A percentile compares a stretch with the other conserved stretches of the same genome.
Conservation (phyloP, 2,797 vertebrate genomes). For the Salmo trutta region DNA sequence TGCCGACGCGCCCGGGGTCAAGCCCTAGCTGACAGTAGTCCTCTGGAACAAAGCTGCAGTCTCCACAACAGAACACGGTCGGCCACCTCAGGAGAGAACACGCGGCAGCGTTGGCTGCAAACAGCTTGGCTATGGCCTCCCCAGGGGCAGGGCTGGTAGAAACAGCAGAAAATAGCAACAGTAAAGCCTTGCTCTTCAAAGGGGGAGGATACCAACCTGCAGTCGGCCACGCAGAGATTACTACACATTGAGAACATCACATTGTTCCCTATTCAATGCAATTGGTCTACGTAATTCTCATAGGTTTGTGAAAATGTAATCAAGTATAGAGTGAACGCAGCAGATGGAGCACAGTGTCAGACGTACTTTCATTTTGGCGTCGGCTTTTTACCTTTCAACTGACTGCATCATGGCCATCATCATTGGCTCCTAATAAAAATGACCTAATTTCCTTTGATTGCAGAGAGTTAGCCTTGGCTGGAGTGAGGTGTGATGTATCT, state of each 20-base stretch:
- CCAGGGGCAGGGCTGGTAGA: conserved; percentile 28
- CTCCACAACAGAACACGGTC: conserved; percentile 53
- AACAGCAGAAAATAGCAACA: conserved; percentile 37
- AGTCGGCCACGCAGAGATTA: conserved; percentile 4
- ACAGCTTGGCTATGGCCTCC: conserved; percentile 58
- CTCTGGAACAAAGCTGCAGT: conserved; percentile 60
- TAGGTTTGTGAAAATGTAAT: background rate
- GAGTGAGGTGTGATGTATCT: conserved; percentile 61
- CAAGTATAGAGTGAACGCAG: conserved; percentile 4
- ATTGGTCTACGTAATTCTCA: background rate
- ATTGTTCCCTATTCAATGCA: background rate
- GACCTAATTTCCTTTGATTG: conserved; percentile 55
- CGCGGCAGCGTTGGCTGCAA: conserved; percentile 37
- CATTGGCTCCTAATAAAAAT: conserved; percentile 69
- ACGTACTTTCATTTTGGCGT: conserved; percentile 57
- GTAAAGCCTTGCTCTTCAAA: conserved; percentile 53
- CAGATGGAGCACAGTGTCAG: conserved; percentile 55
- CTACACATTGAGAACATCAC: background rate
- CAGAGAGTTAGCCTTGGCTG: conserved; percentile 43
- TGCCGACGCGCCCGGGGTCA: conserved; percentile 34
- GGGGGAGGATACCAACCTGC: conserved; percentile 46
- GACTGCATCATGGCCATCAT: conserved; percentile 65
- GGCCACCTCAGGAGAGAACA: conserved; percentile 63
- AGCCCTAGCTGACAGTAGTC: conserved; percentile 40
- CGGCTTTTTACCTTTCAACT: conserved; percentile 56